Evolutionary conservation across 2,113 vertebrate genomes (phyloP), one percentile per base, ranked within the genome.

Genomic region (Macroglossus sobrinus): DNA sequence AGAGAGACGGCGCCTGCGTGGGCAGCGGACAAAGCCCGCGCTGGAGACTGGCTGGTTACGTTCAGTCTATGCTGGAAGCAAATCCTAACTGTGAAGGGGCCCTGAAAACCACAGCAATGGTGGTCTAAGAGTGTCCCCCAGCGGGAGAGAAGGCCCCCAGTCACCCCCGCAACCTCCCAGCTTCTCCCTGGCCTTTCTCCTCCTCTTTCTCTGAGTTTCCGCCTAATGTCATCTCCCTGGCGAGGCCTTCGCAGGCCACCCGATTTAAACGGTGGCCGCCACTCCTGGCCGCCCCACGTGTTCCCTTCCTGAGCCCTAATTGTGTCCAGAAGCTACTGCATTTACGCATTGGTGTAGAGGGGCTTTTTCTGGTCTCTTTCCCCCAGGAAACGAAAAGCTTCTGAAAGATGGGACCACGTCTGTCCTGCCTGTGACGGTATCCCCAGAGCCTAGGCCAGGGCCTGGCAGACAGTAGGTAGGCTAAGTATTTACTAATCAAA

Each of bases 401-500:
- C 38, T 55, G 43, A 21, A 72, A 87, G 63, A 47, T 11, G n/a
- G 35, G 35, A 16, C 35, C 12, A 4, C 3, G 12, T 33, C 63
- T 66, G 28, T 55, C 68, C 40, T 69, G 89, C 64, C 78, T 26
- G 1, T 45, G 59, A 57, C 1, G 14, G 0, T 8, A 38, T 24
- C 30, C 57, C 38, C 24, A 35, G 57, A 22, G 69, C 66, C 35
- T 74, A 64, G 71, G 84, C 38, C 43, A 15, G 33, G 43, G 64
- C 33, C 53, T 22, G 55, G 13, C 40, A 43, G 26, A 74, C 0
- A 50, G 66, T 0, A 86, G 81, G 61, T 30, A 74, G 19, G 45
- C 9, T 26, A 92, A 91, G 22, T 69, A 91, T 26, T 9, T 66
- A 57, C 84, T 93, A n/a, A 81, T 35, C 53, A 76, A 89, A 95